Percentiles rank a stretch among this genome's conserved stretches.
Conservation (phyloP, 2,113 vertebrate species). For the Phaetusa simplex region DNA sequence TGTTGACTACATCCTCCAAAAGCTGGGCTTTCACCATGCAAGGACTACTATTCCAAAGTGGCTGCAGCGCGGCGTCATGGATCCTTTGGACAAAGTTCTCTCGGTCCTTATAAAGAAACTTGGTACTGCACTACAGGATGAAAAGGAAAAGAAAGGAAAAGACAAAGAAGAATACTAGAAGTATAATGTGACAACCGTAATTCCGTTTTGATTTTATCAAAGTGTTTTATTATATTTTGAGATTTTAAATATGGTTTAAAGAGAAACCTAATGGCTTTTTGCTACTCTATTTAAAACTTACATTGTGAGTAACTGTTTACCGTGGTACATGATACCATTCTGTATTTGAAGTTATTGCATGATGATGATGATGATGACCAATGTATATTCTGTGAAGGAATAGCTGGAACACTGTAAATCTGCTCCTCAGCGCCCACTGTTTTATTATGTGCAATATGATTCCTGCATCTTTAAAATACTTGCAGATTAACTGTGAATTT, state of each 20-base stretch:
- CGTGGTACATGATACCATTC: constrained; percentile 74
- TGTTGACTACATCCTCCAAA: constrained; percentile 98
- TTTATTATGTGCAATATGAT: constrained; percentile 86
- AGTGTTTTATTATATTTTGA: constrained; percentile 61
- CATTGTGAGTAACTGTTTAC: constrained; percentile 80
- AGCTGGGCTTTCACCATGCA: constrained; percentile 98
- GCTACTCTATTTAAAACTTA: constrained; percentile 74
- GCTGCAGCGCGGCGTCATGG: constrained; percentile 99
- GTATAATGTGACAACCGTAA: constrained; percentile 34
- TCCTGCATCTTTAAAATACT: constrained; percentile 80
- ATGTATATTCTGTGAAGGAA: constrained; percentile 84
- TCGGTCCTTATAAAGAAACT: constrained; percentile 98
- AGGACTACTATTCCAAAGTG: constrained; percentile 99
- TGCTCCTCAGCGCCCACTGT: constrained; percentile 68
- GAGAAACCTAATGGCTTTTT: constrained; percentile 73
- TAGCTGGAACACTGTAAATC: constrained; percentile 73
- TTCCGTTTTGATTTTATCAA: constrained; percentile 67
- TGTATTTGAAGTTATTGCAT: constrained; percentile 80
- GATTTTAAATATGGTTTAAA: constrained; percentile 72
- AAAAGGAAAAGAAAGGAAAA: constrained; percentile 92
- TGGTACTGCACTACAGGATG: constrained; percentile 93
- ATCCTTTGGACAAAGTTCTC: constrained; percentile 96
- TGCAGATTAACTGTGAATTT: constrained; percentile 86
- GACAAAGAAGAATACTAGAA: constrained; percentile 93
- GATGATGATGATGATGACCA: constrained; percentile 72